Conservation (phyloP, 2,888 invertebrate species). For the Andrena flavipes region DNA sequence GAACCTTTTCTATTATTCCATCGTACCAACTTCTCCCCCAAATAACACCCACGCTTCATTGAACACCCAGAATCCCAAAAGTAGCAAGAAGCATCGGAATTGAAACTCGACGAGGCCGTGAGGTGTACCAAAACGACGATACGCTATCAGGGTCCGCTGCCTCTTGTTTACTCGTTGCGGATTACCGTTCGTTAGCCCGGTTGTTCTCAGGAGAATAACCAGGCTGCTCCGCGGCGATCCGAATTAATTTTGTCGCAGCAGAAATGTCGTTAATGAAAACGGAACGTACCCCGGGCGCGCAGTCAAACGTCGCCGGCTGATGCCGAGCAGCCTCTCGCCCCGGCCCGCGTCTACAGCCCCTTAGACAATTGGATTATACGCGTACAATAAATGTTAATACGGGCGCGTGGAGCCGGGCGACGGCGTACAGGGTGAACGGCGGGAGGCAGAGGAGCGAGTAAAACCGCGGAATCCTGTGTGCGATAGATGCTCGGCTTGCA, state of each 20-base stretch:
- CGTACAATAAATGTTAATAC: conserved; percentile 16
- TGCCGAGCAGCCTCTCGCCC: background rate
- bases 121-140: background rate
- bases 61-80: background rate
- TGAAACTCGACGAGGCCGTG: background rate
- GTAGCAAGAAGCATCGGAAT: background rate
- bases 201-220: conserved; percentile 32
- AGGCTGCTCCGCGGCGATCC: conserved; percentile 30
- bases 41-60: too few species aligned
- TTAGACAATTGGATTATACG: conserved; percentile 1
- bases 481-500: conserved; percentile 6
- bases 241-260: conserved; percentile 50
- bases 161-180: conserved; percentile 23
- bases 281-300: conserved; percentile 32
- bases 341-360: background rate
- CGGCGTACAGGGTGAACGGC: background rate
- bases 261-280: conserved; percentile 52
- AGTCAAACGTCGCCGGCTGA: conserved; percentile 15
- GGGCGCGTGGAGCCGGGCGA: background rate
- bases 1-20: too few species aligned
- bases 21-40: too few species aligned
- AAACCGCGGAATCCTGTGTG: background rate
- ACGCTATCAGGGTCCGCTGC: background rate
- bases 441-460: background rate
- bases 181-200: conserved; percentile 30